Evolutionary conservation across 92 coral and sea anemone genomes (phyloP).

Genomic region (Montipora capitata): DNA sequence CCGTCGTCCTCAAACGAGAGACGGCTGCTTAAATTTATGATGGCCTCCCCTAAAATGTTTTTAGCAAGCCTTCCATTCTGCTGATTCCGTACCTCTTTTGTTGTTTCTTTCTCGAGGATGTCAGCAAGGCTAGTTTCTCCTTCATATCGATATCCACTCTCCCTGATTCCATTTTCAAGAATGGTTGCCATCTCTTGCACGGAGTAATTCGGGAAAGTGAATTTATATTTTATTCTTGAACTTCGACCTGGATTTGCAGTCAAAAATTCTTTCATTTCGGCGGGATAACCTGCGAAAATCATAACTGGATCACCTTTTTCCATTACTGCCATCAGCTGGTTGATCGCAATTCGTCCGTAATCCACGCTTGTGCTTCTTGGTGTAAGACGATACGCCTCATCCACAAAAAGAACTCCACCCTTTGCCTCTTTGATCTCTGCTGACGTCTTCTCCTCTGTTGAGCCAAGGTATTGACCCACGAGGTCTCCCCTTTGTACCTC

Average conservation of each 20-base stretch:
- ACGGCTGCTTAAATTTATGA: background rate
- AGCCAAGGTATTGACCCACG: constrained; percentile 57
- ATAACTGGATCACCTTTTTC: constrained; percentile 61
- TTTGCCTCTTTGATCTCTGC: constrained; percentile 54
- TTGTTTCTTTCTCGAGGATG: constrained; percentile 10
- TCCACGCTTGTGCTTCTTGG: constrained; percentile 42
- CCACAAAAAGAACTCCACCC: constrained; percentile 60
- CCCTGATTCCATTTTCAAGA: constrained; percentile 14
- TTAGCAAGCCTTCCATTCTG: constrained; percentile 57
- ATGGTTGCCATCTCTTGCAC: constrained; percentile 24
- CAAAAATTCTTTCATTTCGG: too few relatives aligned
- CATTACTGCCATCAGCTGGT: constrained; percentile 67
- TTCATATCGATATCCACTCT: constrained; percentile 28
- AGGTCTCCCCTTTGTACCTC: too few relatives aligned
- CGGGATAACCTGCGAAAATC: constrained; percentile 16
- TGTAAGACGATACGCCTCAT: constrained; percentile 60
- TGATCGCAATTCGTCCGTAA: constrained; percentile 64
- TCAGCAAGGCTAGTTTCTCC: background rate
- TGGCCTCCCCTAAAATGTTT: constrained; percentile 47
- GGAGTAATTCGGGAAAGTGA: constrained; percentile 42
- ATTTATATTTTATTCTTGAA: constrained; percentile 46
- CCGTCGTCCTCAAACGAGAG: constrained; percentile 36
- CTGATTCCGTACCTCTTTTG: constrained; percentile 4
- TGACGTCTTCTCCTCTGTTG: constrained; percentile 53
- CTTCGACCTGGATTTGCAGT: constrained; percentile 16